These are phyloP conservation scores for Cantharis flavilabris DNA, from an alignment of 2,888 invertebrate species.

Conservation along the genomic window DNA sequence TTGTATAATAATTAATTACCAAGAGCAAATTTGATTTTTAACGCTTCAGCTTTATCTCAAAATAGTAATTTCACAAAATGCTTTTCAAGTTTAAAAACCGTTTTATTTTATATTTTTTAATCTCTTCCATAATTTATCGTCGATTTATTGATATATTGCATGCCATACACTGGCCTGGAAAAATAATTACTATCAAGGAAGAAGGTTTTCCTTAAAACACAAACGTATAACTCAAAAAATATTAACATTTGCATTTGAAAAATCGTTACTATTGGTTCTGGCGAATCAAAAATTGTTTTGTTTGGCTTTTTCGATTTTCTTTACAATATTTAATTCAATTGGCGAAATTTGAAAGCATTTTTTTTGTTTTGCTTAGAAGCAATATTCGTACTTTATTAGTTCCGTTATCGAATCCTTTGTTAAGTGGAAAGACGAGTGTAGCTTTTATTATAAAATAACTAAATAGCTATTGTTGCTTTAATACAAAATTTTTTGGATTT, in stretches of 20 bases:
- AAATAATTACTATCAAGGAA: background rate
- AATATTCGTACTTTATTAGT: background rate
- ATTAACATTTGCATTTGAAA: background rate
- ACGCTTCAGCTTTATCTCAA: background rate
- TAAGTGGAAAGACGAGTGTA: background rate
- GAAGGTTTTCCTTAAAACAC: background rate
- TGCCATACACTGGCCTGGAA: background rate
- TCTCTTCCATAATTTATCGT: background rate
- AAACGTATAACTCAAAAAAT: background rate
- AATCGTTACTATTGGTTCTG: background rate
- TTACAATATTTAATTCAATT: background rate
- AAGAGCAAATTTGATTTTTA: background rate
- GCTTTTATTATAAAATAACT: background rate
- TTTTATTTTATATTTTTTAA: background rate
- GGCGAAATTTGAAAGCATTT: background rate
- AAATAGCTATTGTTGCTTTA: background rate
- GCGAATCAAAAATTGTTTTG: background rate
- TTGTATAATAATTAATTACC: background rate
- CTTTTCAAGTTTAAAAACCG: background rate
- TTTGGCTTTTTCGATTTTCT: background rate
- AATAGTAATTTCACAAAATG: background rate
- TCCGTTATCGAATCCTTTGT: background rate
- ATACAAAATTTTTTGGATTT: background rate
- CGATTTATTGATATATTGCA: background rate
- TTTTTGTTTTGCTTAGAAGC: background rate